Evolutionary conservation across 2,797 vertebrate genomes (phyloP), one percentile per base, ranked within the genome.

Genomic region (Hydrocynus forskahlii): DNA sequence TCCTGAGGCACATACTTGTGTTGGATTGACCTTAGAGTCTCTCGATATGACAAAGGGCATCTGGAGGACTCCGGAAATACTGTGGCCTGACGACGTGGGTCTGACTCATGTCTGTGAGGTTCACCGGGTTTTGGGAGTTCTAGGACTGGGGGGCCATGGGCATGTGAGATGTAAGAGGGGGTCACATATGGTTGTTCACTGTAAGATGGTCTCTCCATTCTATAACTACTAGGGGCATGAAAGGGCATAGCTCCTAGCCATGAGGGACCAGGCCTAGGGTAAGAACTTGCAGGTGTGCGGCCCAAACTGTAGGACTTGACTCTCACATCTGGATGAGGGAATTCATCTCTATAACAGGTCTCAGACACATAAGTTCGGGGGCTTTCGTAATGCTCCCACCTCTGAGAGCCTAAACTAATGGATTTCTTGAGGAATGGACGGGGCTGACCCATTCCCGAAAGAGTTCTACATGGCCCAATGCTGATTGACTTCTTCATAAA

Each of bases 401-500:
- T 90, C 81, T 93, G 94, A 29, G 92, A 92, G 62, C 94, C 94
- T 75, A 95, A 90, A 84, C 94, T 95, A 75, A 92, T 87, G 10
- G 95, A 95, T 75, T 95, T 95, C 85, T 92, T 95, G 5, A 95
- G 88, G 84, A 91, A 93, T 74, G 92, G 91, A 50, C 84, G 88
- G 40, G 93, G 92, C 5, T 84, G 91, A 9, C 88, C 89, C 78
- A 91, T 73, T 38, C 88, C 89, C 23, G 93, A 92, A 45, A 93
- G 89, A 0, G 91, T 91, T 86, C 92, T 90, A 79, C 89, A 92
- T 9, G 93, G 93, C 64, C 92, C 94, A 0, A 91, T 81, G 84
- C 95, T 95, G 9, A 93, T 59, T 78, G 95, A 95, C 80, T 95
- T 95, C 86, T 90, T 95, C 43, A 95, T 88, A 81, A 92, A 93